phyloP scores from a whole-genome alignment of 2,888 invertebrate species.

The Drosophila bunnanda region DNA sequence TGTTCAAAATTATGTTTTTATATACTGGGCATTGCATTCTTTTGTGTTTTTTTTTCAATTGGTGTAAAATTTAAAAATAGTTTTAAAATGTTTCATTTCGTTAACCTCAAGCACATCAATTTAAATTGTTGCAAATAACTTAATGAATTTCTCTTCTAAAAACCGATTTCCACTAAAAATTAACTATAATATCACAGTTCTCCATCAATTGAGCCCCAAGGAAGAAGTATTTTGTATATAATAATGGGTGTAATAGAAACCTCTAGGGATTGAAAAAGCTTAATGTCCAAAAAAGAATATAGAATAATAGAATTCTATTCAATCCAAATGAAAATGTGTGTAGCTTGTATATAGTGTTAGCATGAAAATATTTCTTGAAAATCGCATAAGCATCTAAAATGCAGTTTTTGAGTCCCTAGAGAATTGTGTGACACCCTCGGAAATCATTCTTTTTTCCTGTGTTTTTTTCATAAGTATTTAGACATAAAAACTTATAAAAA shows the following conservation, averaged over 20 bases:
- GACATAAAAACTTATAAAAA: conserved; percentile 2
- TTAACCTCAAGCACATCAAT: too few relatives aligned
- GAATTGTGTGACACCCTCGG: conserved; percentile 19
- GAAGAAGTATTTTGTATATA: not conserved
- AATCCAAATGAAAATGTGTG: not conserved
- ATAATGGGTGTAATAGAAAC: not conserved
- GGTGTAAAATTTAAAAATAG: too few relatives aligned
- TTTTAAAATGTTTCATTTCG: too few relatives aligned
- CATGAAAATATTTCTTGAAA: not conserved
- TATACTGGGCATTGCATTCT: too few relatives aligned
- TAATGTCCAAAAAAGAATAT: not conserved
- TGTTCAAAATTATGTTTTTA: too few relatives aligned
- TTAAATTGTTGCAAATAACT: too few relatives aligned
- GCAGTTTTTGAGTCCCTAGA: conserved; percentile 13
- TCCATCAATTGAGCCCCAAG: not conserved
- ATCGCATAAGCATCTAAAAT: not conserved
- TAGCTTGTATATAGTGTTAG: conserved; percentile 20
- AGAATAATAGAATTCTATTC: not conserved
- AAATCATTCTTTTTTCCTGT: not conserved
- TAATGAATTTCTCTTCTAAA: too few relatives aligned
- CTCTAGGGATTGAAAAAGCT: not conserved
- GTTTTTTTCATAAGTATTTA: conserved; percentile 35
- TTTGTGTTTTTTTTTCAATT: too few relatives aligned
- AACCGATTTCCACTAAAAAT: not conserved
- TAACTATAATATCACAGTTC: not conserved